Conservation (phyloP, 2,113 vertebrate species). For the Rhinoptilus africanus region DNA sequence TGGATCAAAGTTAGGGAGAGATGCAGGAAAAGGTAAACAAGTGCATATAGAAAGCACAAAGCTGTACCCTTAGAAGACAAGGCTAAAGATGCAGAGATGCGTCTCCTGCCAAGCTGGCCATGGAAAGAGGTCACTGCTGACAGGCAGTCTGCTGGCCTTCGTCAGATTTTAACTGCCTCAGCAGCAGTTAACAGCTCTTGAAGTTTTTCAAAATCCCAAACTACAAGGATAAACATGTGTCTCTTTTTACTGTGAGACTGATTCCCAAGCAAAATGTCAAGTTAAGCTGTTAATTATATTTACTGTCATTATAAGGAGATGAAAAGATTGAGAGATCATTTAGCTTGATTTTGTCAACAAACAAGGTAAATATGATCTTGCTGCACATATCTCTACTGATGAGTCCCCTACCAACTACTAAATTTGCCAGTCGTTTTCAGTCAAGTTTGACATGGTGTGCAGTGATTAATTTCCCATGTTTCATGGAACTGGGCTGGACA, state of each 20-base stretch:
- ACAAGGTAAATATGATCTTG: not conserved
- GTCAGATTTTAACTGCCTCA: not conserved
- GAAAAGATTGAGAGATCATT: constrained; percentile 7
- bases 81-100: not conserved
- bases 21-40: not conserved
- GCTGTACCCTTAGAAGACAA: not conserved
- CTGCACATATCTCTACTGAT: not conserved
- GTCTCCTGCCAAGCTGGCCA: not conserved
- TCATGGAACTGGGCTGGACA: not conserved
- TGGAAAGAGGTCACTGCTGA: not conserved
- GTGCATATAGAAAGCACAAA: not conserved
- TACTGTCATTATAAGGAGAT: not conserved
- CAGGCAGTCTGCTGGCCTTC: not conserved
- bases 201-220: not conserved
- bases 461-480: not conserved
- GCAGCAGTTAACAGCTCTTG: not conserved
- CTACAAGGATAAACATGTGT: not conserved
- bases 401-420: not conserved
- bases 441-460: not conserved
- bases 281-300: constrained; percentile 28
- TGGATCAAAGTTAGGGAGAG: not conserved
- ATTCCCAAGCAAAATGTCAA: constrained; percentile 16
- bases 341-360: constrained; percentile 35
- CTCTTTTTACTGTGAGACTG: not conserved
- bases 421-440: not conserved